These are phyloP conservation scores for Yponomeuta sedellus DNA, from an alignment of 2,888 invertebrate species.

Conservation along the genomic window DNA sequence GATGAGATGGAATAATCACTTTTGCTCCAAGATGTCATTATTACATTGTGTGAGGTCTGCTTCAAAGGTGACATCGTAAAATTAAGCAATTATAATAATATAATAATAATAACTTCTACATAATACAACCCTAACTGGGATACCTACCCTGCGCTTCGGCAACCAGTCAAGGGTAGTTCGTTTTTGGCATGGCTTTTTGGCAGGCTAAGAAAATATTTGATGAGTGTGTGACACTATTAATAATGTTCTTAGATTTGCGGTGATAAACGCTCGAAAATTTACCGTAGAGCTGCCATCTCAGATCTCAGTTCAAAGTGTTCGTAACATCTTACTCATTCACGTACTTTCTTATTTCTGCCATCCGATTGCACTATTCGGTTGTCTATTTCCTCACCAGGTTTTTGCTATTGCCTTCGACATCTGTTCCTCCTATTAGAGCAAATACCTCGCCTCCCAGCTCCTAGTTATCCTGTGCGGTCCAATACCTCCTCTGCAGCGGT, in stretches of 20 bases:
- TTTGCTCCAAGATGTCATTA: background rate
- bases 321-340: background rate
- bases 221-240: too few species aligned
- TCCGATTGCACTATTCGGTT: background rate
- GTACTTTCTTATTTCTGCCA: background rate
- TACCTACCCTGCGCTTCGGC: too few species aligned
- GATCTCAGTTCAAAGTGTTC: background rate
- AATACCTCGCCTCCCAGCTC: background rate
- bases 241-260: too few species aligned
- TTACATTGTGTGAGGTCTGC: background rate
- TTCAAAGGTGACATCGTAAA: background rate
- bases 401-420: background rate
- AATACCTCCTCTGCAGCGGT: conserved; percentile 26
- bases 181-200: too few species aligned
- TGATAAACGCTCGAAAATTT: too few species aligned
- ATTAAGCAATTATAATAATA: background rate
- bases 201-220: too few species aligned
- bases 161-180: too few species aligned
- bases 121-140: too few species aligned
- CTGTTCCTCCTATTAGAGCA: background rate
- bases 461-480: conserved; percentile 17
- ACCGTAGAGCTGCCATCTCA: too few species aligned
- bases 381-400: background rate
- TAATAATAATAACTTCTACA: too few species aligned
- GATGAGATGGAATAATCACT: conserved; percentile 1